Evolutionary conservation across 2,888 invertebrate genomes (phyloP).

Genomic region (Megamerina dolium): DNA sequence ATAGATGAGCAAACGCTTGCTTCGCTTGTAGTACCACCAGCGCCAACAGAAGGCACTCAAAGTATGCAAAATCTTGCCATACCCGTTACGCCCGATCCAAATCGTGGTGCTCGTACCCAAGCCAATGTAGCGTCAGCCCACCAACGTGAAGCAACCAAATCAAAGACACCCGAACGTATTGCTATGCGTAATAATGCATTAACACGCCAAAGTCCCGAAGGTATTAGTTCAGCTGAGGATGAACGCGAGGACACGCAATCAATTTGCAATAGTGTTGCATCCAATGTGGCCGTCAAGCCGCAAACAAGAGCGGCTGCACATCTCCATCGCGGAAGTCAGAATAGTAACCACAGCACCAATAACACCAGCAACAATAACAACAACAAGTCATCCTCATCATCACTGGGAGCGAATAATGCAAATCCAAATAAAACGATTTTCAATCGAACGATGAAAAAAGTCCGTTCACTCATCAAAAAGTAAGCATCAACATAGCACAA

Average conservation of each 20-base stretch:
- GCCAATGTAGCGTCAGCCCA: slow-evolving; percentile 7
- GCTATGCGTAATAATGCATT: slow-evolving; percentile 18
- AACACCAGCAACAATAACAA: slow-evolving; percentile 6
- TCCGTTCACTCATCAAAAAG: slow-evolving; percentile 65
- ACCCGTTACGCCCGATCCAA: slow-evolving; percentile 32
- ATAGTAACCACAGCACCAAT: slow-evolving; percentile 19
- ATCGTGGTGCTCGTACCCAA: slow-evolving; percentile 17
- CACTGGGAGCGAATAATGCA: slow-evolving; percentile 28
- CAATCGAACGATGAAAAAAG: slow-evolving; percentile 79
- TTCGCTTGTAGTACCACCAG: slow-evolving; percentile 28
- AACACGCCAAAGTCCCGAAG: slow-evolving; percentile 45
- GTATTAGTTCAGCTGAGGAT: slow-evolving; percentile 48
- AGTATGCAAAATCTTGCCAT: slow-evolving; percentile 46
- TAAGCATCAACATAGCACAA: slow-evolving; percentile 36
- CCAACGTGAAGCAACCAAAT: slow-evolving; percentile 27
- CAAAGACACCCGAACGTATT: slow-evolving; percentile 37
- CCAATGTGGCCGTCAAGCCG: slow-evolving; percentile 10
- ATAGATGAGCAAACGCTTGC: slow-evolving; percentile 51
- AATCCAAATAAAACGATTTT: slow-evolving; percentile 63
- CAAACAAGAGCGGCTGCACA: slow-evolving; percentile 39
- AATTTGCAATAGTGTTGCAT: slow-evolving; percentile 20
- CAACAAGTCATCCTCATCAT: slow-evolving; percentile 28
- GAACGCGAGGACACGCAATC: slow-evolving; percentile 42
- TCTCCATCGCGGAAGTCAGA: slow-evolving; percentile 34
- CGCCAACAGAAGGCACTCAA: slow-evolving; percentile 41